Base-by-base conservation (phyloP, 2,888 invertebrate species). In the Dione vanillae region DNA sequence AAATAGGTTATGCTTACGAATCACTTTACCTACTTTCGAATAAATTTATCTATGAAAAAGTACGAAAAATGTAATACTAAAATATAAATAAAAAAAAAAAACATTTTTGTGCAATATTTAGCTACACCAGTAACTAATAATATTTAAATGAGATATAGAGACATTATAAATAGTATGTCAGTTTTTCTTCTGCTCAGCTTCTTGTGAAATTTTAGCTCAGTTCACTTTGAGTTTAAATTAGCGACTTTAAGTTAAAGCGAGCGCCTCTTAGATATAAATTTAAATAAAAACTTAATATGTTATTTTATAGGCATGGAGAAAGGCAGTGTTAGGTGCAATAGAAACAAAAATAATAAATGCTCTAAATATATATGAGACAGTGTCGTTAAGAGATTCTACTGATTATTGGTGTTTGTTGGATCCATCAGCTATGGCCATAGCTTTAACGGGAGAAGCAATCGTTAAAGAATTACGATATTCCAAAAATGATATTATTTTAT, bases 391-490 rank as follows among this genome's bases (percentile, higher is more conserved):
- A 0, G 73, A n/a, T 45, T 7, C 71, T 0, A 78, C 77, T 19
- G 75, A 76, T 0, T 71, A 62, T 0, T 91, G 91, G 91, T 73
- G 79, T 8, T 82, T 86, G 0, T 72, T 91, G 0, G 91, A 91
- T 37, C 91, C 91, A 0, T 86, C 90, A 0, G 83, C 81, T 0
- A 75, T 90, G 0, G 84, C 88, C 0, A 69, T 83, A 0, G 86
- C 79, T 6, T 40, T 91, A 1, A 84, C 78, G 2, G 73, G 70
- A 9, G 82, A 82, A 9, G 83, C 83, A 5, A 70, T 91, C 0
- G 86, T 91, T 1, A 72, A 77, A 8, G 88, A 90, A 65, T 86
- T 83, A 65, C 85, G 82, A 69, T 89, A 88, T 76, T 83, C 87
- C 0, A 86, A 84, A 66, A 85, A 89, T 61, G 81, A 83, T 74